Base-by-base conservation (phyloP, 1,140 invertebrate genomes). In the Ceratitis capitata region DNA sequence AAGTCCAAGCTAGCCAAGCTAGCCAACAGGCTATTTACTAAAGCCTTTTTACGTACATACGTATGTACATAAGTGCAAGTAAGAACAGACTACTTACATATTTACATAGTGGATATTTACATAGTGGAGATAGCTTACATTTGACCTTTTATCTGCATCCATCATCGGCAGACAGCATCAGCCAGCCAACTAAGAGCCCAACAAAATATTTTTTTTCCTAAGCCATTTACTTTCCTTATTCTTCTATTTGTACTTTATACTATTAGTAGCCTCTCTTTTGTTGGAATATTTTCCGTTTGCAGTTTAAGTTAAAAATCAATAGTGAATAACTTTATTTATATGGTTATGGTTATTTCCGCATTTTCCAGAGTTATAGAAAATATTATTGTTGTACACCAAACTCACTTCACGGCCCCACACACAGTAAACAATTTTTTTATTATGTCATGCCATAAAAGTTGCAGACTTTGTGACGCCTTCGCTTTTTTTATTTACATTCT, bases 251-350 rank as follows among this genome's bases (percentile, higher is more conserved):
- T 19, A 19, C 19, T 45, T 45, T 23, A 39, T 78, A 78, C 69
- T 35, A 69, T 32, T 78, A 45, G n/a, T 56, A n/a, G n/a, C 9
- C n/a, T 78, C 9, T 7, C 16, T 42, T 74, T 16, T 19, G 12
- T 19, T 12, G 0, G 2, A 16, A 12, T 39, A 39, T 10, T 78
- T 26, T 78, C 32, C 35, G 23, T 45, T 47, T 39, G n/a, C 16
- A 19, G 61, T 78, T 78, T 78, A 78, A 78, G 39, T 78, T 78
- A 45, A 78, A 78, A 78, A 78, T 78, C 69, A 78, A 78, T 78
- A 78, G n/a, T 23, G 69, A 45, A 78, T 78, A 78, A 78, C 69
- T 78, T 78, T 78, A 78, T 78, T 78, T 78, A 78, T 47, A 78
- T 19, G 12, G 39, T 78, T 45, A 78, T 39, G n/a, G 69, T 45